These are phyloP conservation scores for Erpobdella octoculata DNA, from an alignment of 2,888 invertebrate genomes.

Conservation along the genomic window DNA sequence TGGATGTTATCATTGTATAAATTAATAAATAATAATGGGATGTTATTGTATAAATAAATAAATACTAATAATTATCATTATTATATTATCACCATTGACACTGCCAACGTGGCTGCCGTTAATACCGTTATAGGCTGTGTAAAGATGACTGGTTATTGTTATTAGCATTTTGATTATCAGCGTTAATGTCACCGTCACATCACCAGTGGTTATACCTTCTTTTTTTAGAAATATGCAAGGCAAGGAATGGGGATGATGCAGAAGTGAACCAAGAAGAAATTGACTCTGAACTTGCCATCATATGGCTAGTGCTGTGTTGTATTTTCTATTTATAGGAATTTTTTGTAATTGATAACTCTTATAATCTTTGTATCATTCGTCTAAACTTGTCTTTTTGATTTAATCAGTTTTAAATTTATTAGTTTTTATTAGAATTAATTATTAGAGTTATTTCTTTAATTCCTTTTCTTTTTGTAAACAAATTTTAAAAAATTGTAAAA, in stretches of 20 bases:
- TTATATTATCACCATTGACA: no score
- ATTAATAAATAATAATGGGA: neutral
- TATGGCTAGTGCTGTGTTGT: conserved; percentile 66
- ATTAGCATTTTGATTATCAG: neutral
- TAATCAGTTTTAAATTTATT: neutral
- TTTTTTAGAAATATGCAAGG: conserved; percentile 65
- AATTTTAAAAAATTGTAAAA: no score
- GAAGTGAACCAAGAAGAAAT: conserved; percentile 84
- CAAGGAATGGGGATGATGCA: conserved; percentile 73
- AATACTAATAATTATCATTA: no score
- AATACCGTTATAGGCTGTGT: no score
- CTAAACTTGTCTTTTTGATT: neutral
- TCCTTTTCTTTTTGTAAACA: neutral
- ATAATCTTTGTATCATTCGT: no score
- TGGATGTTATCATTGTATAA: neutral
- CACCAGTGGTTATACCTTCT: no score
- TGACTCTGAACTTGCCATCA: conserved; percentile 81
- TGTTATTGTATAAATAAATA: neutral
- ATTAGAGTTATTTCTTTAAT: neutral
- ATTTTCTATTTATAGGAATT: no score
- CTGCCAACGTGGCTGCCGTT: no score
- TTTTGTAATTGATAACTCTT: no score
- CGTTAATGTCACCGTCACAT: neutral
- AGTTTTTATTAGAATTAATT: neutral
- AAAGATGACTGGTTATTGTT: neutral